Base-by-base conservation (phyloP, 2,888 invertebrate genomes). In the Netelia virgata region DNA sequence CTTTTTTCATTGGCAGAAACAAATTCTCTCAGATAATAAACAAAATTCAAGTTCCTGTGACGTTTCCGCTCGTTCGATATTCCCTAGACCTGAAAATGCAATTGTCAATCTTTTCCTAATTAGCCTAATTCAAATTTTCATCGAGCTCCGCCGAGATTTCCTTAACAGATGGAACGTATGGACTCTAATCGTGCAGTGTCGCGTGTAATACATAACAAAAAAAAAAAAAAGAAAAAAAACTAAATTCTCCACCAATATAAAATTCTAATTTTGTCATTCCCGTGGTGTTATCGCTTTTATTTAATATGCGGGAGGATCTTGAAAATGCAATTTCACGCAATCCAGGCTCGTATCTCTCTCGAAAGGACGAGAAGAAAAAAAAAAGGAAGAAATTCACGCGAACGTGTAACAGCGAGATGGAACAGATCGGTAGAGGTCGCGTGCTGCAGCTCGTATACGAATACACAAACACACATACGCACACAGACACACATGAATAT, bases 281-380 rank as follows among this genome's bases (percentile, higher is more conserved):
- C 16, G 57, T 1, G 18, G 16, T 9, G 16, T 57, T 18, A 11
- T 23, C 43, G 43, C 59, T 36, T 6, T 36, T 6, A 43, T 36
- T 66, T 10, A 59, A 20, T 57, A 18, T 18, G 8, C 5, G 1
- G 18, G 14, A 43, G 59, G 23, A 11, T 59, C 61, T 69, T 59
- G 68, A 77, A 77, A 73, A 77, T 36, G 28, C 77, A 69, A 77
- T 69, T 69, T 77, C 77, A 69, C 69, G 77, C 77, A 77, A 41
- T 77, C 69, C 77, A 69, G 18, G 69, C 47, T 47, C 36, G 77
- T 69, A 77, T 61, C 77, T 69, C 69, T 36, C 36, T 36, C 8
- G 36, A 1, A 36, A 36, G 36, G 36, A 36, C 36, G 36, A 36
- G 36, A 36, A 28, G 6, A 36, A n/a, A 43, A 36, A 36, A n/a